A percentile compares a stretch with the other conserved stretches of the same genome.
Conservation (phyloP, 2,797 vertebrate species). For the Cuniculus paca region DNA sequence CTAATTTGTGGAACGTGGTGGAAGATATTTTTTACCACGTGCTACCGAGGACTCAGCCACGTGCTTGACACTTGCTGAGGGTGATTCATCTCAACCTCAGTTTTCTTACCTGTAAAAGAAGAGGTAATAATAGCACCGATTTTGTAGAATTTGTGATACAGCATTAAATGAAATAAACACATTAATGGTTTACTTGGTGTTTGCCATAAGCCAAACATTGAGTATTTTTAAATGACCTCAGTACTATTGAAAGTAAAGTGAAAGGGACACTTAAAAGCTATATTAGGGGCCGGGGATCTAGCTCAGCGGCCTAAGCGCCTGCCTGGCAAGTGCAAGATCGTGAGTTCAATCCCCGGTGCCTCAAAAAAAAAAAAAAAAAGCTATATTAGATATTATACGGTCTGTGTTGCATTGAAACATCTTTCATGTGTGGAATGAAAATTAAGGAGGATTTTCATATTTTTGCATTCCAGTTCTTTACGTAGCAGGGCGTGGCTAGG, state of each 20-base stretch:
- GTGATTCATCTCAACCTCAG: background rate
- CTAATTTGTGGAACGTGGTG: background rate
- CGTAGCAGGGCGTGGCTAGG: background rate
- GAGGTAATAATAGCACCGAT: background rate
- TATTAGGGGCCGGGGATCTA: too few relatives aligned
- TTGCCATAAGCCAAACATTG: background rate
- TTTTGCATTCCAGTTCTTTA: background rate
- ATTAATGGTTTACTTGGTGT: background rate
- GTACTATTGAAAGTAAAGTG: background rate
- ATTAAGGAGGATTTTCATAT: background rate
- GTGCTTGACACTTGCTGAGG: background rate
- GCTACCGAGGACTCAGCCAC: background rate
- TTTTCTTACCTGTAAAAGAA: background rate
- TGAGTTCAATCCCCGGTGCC: too few relatives aligned
- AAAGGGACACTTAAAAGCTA: background rate
- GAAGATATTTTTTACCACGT: background rate
- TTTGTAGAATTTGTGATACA: background rate
- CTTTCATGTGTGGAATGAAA: background rate
- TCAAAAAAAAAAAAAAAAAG: too few relatives aligned
- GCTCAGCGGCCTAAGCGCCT: too few relatives aligned
- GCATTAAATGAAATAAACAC: background rate
- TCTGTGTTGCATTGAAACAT: background rate
- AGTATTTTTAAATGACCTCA: conserved; percentile 15
- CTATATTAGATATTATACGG: background rate
- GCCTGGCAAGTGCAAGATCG: too few relatives aligned